Percentiles rank a stretch among this genome's conserved stretches.
Evolutionary conservation across 1,140 invertebrate species (phyloP).

Genomic region (Papilio dardanus): DNA sequence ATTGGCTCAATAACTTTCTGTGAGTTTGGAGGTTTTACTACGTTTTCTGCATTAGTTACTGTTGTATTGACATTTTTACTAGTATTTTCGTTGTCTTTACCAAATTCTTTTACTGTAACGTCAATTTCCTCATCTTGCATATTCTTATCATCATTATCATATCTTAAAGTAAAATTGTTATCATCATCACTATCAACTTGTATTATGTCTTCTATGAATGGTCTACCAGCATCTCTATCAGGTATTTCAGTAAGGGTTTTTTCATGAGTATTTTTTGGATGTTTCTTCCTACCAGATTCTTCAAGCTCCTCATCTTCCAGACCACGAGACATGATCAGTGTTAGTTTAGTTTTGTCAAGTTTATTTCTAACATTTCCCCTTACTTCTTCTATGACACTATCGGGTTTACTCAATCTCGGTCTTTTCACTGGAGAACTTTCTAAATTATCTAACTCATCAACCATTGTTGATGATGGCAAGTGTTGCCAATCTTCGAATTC

Average conservation of each 20-base stretch:
- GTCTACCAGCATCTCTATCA: slow-evolving; percentile 18
- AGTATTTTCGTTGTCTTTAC: not conserved
- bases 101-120: not conserved
- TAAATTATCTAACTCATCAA: slow-evolving; percentile 60
- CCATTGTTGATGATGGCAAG: slow-evolving; percentile 74
- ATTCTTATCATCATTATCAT: slow-evolving; percentile 50
- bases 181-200: slow-evolving; percentile 41
- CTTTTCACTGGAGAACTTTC: slow-evolving; percentile 54
- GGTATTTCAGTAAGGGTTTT: slow-evolving; percentile 5
- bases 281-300: not conserved
- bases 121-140: slow-evolving; percentile 30
- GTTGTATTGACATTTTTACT: not conserved
- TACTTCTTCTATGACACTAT: slow-evolving; percentile 47
- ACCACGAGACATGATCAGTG: slow-evolving; percentile 28
- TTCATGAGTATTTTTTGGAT: not conserved
- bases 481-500: slow-evolving; percentile 71
- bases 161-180: slow-evolving; percentile 48
- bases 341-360: slow-evolving; percentile 45
- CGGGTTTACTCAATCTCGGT: slow-evolving; percentile 52
- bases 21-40: not conserved
- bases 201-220: slow-evolving; percentile 28
- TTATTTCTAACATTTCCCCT: slow-evolving; percentile 39
- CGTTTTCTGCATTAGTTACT: not conserved
- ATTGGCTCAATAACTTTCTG: not conserved
- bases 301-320: slow-evolving; percentile 9